phyloP scores from a whole-genome alignment of 2,888 invertebrate species.

The Hesperia comma region DNA sequence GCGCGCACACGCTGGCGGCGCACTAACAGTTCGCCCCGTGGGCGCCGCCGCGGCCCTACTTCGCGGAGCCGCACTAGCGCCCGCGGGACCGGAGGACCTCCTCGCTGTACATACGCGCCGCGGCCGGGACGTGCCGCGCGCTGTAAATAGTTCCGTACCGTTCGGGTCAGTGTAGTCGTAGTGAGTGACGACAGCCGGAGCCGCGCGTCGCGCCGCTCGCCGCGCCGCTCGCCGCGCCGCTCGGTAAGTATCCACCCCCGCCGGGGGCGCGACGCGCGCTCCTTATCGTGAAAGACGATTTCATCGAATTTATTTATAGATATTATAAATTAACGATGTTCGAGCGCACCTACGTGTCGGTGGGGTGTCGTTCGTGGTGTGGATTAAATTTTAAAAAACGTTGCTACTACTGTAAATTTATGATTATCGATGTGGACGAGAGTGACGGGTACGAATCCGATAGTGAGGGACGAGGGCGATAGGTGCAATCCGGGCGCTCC shows the following conservation, averaged over 20 bases:
- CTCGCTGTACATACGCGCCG: slow-evolving; percentile 47
- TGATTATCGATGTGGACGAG: slow-evolving; percentile 71
- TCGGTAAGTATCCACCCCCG: slow-evolving; percentile 46
- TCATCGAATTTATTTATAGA: slow-evolving; percentile 84
- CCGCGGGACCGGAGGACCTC: slow-evolving; percentile 64
- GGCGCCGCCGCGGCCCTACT: slow-evolving; percentile 85
- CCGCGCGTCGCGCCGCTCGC: slow-evolving; percentile 64
- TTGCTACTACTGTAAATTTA: slow-evolving; percentile 80
- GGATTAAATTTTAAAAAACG: slow-evolving; percentile 77
- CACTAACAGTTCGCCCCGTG: slow-evolving; percentile 88
- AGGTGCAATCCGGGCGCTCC: slow-evolving; percentile 71
- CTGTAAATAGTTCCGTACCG: slow-evolving; percentile 43
- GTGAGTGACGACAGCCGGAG: slow-evolving; percentile 62
- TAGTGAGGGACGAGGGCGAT: slow-evolving; percentile 78
- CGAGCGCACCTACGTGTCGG: slow-evolving; percentile 71
- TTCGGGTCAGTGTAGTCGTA: slow-evolving; percentile 43
- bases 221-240: slow-evolving; percentile 46
- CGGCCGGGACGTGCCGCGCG: slow-evolving; percentile 51
- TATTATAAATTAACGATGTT: slow-evolving; percentile 79
- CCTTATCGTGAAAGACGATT: slow-evolving; percentile 77
- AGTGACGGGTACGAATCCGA: slow-evolving; percentile 78
- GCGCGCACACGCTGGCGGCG: slow-evolving; percentile 78
- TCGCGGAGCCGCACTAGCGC: slow-evolving; percentile 80
- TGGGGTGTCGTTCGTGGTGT: slow-evolving; percentile 75
- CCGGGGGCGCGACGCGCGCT: slow-evolving; percentile 52